Base-by-base conservation (phyloP, 1,140 invertebrate species). In the Zaprionus camerounensis region DNA sequence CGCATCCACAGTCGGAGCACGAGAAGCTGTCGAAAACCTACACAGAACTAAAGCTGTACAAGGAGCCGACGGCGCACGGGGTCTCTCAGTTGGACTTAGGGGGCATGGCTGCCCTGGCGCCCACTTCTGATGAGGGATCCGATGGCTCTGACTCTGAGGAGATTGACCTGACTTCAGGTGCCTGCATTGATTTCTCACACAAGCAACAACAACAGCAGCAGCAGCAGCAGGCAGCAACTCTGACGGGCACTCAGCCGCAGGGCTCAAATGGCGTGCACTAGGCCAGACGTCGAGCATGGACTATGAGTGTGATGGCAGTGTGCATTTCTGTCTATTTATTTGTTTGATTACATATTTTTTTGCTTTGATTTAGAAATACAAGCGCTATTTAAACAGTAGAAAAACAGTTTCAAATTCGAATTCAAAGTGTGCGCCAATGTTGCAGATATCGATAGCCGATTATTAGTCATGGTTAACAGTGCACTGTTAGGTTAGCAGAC, bases 131-230 rank as follows among this genome's bases (percentile, higher is more conserved):
- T 44, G 85, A 91, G 22, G 86, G 82, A 17, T 88, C 84, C 4
- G 91, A 92, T 78, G 92, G 82, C 41, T 93, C 92, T 2, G 92
- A 92, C 77, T 93, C 92, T 15, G 92, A 93, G 62, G 92, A 93
- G 61, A 93, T 93, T 26, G 92, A 93, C 80, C 74, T 93, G 28
- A 93, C 92, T 3, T 92, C 92, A 9, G 86, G 91, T 49, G 82
- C 92, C 77, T 93, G 92, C 68, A 92, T 93, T 59, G 92, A 93
- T 72, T 93, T 93, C 62, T 93, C 92, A 7, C 91, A 91, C 78
- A 92, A 91, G 49, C 83, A 85, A 20, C 84, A 88, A 15, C 83
- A 86, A 20, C 82, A 84, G 22, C 80, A 86, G 28, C 66, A 70
- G 5, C 72, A 57, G n/a, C 58, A 53, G 44, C 58, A 71, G 63